phyloP scores from a whole-genome alignment of 2,888 invertebrate species.

The Stratiomys singularior region DNA sequence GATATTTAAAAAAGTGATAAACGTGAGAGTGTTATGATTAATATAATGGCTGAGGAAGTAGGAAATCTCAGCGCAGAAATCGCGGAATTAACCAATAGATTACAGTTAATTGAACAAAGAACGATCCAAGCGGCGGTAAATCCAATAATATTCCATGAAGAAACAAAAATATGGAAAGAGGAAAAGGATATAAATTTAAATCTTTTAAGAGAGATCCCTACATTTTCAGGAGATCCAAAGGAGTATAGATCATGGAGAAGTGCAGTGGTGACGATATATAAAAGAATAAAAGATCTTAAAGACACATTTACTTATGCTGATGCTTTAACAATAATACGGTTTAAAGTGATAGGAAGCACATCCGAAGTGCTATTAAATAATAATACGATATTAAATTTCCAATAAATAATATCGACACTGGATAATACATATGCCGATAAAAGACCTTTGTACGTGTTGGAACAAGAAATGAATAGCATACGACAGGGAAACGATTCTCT shows the following conservation, averaged over 20 bases:
- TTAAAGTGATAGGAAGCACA: slow-evolving; percentile 2
- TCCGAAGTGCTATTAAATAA: slow-evolving; percentile 5
- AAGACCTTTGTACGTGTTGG: slow-evolving; percentile 8
- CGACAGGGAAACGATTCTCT: slow-evolving; percentile 45
- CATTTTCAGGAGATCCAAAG: background rate
- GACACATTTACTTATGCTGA: background rate
- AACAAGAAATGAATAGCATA: slow-evolving; percentile 46
- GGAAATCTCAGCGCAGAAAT: background rate
- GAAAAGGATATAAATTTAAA: background rate
- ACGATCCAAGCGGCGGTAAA: background rate
- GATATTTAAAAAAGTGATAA: too few species aligned
- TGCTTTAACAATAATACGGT: background rate
- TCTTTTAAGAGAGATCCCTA: background rate
- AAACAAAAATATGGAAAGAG: background rate
- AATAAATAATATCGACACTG: background rate
- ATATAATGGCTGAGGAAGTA: background rate
- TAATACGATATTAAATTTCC: slow-evolving; percentile 21
- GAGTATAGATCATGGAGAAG: slow-evolving; percentile 10
- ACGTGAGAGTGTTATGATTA: too few species aligned
- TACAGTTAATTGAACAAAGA: background rate
- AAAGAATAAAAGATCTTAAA: background rate
- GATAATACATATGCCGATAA: slow-evolving; percentile 6
- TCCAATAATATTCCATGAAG: background rate
- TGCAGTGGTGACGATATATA: background rate
- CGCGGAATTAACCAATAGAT: background rate